Evolutionary conservation across 2,888 invertebrate species (phyloP).

Genomic region (Aelia acuminata): DNA sequence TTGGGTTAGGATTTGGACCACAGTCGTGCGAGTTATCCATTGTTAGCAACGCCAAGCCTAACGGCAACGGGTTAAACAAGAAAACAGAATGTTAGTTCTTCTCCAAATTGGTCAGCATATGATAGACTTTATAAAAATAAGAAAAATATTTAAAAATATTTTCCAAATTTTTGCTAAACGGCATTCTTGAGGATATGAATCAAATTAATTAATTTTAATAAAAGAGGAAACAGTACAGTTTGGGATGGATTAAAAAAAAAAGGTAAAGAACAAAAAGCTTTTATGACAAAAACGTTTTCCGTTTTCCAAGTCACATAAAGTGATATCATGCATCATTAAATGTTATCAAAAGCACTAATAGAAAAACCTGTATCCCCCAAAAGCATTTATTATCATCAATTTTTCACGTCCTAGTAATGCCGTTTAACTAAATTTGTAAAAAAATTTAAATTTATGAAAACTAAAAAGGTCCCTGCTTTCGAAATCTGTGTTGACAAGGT

Average conservation of each 20-base stretch:
- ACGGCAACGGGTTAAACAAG: slow-evolving; percentile 64
- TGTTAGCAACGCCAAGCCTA: slow-evolving; percentile 64
- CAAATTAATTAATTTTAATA: slow-evolving; percentile 6
- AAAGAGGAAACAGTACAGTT: slow-evolving; percentile 16
- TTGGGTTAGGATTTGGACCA: slow-evolving; percentile 56
- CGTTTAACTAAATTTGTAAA: slow-evolving; percentile 56
- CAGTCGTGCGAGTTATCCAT: slow-evolving; percentile 64
- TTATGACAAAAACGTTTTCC: neutral
- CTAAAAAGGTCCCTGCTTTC: slow-evolving; percentile 50
- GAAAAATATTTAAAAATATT: slow-evolving; percentile 46
- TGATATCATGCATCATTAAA: slow-evolving; percentile 50
- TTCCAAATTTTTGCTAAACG: slow-evolving; percentile 55
- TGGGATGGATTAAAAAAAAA: neutral
- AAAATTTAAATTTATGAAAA: slow-evolving; percentile 16
- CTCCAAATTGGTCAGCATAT: slow-evolving; percentile 58
- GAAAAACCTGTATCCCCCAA: slow-evolving; percentile 35
- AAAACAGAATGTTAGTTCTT: slow-evolving; percentile 64
- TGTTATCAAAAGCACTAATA: slow-evolving; percentile 54
- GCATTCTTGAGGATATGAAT: slow-evolving; percentile 57
- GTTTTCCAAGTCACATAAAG: slow-evolving; percentile 49
- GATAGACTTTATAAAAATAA: slow-evolving; percentile 50
- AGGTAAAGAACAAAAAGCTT: slow-evolving; percentile 30
- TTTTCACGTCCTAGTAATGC: slow-evolving; percentile 54
- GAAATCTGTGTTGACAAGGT: slow-evolving; percentile 58
- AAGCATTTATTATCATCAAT: slow-evolving; percentile 35